Conservation (phyloP, 2,797 vertebrate species). For the Myotis planiceps region DNA sequence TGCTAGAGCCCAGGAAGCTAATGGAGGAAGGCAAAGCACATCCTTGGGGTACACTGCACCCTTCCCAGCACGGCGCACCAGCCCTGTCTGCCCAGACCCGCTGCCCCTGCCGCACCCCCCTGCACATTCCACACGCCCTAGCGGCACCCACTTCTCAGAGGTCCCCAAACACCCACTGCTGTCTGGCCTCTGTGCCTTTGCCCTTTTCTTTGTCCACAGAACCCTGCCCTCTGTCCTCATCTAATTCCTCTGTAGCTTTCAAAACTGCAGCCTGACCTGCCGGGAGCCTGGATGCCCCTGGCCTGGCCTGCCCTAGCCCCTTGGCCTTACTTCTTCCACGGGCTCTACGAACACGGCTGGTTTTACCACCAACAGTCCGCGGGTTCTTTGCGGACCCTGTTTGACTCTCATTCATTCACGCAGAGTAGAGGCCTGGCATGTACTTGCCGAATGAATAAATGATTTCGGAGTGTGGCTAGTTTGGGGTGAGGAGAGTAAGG, state of each 20-base stretch:
- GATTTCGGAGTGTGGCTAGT: not conserved
- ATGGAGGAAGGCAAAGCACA: not conserved
- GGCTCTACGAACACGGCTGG: not conserved
- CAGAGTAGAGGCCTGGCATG: not conserved
- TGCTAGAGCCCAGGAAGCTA: not conserved
- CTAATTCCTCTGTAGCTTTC: not conserved
- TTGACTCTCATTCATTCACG: not conserved
- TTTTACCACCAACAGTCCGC: not conserved
- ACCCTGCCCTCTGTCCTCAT: not conserved
- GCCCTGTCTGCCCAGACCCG: not conserved
- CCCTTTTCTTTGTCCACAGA: not conserved
- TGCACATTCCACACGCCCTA: fast-evolving
- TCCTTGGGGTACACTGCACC: too few relatives aligned
- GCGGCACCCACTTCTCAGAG: not conserved
- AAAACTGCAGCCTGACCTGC: not conserved
- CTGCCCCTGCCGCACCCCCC: too few relatives aligned
- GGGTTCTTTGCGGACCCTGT: not conserved
- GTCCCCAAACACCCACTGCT: not conserved
- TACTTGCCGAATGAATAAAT: not conserved
- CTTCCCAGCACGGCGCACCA: not conserved
- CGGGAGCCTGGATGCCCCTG: not conserved
- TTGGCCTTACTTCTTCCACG: not conserved
- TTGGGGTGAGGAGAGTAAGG: not conserved
- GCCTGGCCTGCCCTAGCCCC: not conserved
- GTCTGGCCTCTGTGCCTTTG: not conserved